Base-by-base conservation (phyloP, 2,113 vertebrate species). In the Athene noctua region DNA sequence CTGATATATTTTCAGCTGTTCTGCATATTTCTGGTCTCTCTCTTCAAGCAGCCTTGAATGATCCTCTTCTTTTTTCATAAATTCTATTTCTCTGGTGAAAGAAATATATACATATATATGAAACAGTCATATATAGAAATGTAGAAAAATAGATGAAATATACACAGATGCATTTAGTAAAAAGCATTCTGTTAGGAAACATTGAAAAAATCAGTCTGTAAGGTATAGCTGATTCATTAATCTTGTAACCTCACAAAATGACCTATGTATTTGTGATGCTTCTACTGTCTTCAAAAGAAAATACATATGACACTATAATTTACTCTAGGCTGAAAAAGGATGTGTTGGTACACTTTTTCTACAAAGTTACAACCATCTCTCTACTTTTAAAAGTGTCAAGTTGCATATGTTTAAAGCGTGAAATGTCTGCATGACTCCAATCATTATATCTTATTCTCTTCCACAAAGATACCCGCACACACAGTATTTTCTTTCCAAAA, bases 11-110 rank as follows among this genome's bases (percentile, higher is more conserved):
- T 98, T 97, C 85, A 99, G 95, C 92, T 99, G 98, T 93, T 98
- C 97, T 93, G 97, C 97, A 91, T 99, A 98, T 88, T 96, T 96
- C 90, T 97, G 98, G 85, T 99, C 99, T 97, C 98, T 99, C 86
- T 99, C 98, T 92, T 99, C 98, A 79, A 99, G 95, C 27, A 87
- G 74, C 83, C 96, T 99, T 90, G 96, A 98, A 92, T 99, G 98
- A 67, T 99, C 98, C 81, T 99, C 98, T 79, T 99, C 99, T 95
- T 98, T 99, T 97, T 99, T 99, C 95, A 98, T 97, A 97, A 99
- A 99, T 96, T 99, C 99, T 40, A 96, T 97, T 97, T 99, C 99
- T 96, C 99, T 99, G 92, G 93, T 93, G 63, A 82, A 95, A 94
- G 29, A 96, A 90, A 92, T 40, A 78, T 1, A 77, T 26, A 67